Evolutionary conservation across 1,140 invertebrate species (phyloP).

Genomic region (Steinernema feltiae): DNA sequence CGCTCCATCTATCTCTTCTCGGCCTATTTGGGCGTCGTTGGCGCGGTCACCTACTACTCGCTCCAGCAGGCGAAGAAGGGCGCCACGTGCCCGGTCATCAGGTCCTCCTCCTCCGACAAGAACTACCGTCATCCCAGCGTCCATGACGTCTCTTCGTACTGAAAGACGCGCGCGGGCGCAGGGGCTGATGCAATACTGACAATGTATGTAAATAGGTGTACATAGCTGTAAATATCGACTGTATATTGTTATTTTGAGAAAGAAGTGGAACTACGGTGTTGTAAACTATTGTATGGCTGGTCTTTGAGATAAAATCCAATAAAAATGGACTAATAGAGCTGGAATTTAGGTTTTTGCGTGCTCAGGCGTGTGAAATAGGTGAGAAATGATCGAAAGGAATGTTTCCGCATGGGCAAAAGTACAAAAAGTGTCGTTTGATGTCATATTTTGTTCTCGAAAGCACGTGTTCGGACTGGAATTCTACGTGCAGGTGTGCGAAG

Average conservation of each 20-base stretch:
- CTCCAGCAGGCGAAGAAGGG: background rate
- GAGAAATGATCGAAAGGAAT: too few relatives aligned
- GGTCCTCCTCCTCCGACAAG: background rate
- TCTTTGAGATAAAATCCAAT: too few relatives aligned
- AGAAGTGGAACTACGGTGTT: too few relatives aligned
- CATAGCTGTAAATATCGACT: background rate
- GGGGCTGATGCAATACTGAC: constrained; percentile 2
- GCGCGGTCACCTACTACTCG: background rate
- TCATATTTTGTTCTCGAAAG: too few relatives aligned
- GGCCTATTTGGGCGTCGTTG: background rate
- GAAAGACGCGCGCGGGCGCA: background rate
- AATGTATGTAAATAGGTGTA: constrained; percentile 13
- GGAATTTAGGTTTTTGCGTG: too few relatives aligned
- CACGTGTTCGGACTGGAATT: too few relatives aligned
- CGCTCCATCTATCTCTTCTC: background rate
- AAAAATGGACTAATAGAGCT: too few relatives aligned
- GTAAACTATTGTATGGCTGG: too few relatives aligned
- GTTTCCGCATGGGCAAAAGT: too few relatives aligned
- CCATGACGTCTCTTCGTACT: background rate
- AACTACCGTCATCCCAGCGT: constrained; percentile 1
- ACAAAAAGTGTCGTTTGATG: too few relatives aligned
- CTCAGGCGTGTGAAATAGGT: too few relatives aligned
- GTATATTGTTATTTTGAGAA: background rate
- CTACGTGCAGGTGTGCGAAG: too few relatives aligned
- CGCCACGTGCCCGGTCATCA: background rate